A percentile compares a stretch with the other conserved stretches of the same genome.
These are phyloP conservation scores for Poecile atricapillus DNA, from an alignment of 2,113 vertebrate species.

Conservation along the genomic window DNA sequence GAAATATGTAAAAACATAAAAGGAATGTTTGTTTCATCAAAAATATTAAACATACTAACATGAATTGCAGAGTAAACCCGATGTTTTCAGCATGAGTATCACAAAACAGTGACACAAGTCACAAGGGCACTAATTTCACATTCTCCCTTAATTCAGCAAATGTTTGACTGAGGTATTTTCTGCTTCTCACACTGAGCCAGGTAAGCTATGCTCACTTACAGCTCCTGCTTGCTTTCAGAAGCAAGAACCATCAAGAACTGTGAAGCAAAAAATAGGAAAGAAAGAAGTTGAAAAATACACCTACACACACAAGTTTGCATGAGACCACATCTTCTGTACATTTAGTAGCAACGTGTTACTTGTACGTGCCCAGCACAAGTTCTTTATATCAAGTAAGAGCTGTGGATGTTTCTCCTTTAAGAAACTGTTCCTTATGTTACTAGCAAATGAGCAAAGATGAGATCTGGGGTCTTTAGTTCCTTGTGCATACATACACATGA, in stretches of 20 bases:
- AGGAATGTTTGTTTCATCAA: not conserved
- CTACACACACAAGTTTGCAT: not conserved
- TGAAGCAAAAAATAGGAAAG: not conserved
- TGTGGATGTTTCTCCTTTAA: not conserved
- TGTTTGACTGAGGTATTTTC: not conserved
- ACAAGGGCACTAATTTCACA: not conserved
- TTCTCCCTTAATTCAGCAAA: not conserved
- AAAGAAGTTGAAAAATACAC: not conserved
- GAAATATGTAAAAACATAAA: fast-evolving
- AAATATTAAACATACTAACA: not conserved
- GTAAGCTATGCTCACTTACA: not conserved
- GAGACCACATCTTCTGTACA: not conserved
- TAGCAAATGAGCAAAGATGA: not conserved
- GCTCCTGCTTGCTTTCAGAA: not conserved
- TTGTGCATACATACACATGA: no score
- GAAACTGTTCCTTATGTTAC: not conserved
- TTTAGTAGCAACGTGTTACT: not conserved
- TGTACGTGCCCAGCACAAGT: not conserved
- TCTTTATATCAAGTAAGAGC: not conserved
- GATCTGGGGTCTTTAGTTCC: not conserved
- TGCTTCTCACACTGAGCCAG: not conserved
- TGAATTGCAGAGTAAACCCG: not conserved
- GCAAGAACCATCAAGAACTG: not conserved
- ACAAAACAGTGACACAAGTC: not conserved
- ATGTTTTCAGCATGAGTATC: not conserved